These are phyloP conservation scores for Theropithecus gelada DNA, from an alignment of 2,113 vertebrate species.

Conservation along the genomic window DNA sequence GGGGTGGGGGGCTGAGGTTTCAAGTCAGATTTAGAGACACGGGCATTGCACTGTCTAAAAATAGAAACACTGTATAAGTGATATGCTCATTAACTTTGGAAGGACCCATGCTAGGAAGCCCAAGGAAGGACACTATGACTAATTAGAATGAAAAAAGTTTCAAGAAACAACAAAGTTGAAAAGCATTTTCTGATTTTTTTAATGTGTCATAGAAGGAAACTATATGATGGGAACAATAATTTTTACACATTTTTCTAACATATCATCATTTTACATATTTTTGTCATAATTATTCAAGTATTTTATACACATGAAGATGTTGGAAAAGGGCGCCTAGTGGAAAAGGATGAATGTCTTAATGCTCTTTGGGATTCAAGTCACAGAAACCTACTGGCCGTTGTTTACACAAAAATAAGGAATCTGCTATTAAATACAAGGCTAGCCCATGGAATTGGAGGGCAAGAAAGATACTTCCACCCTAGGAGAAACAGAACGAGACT, in stretches of 20 bases:
- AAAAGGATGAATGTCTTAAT: neutral
- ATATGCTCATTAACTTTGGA: neutral
- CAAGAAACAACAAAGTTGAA: constrained; percentile 39
- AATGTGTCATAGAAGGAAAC: neutral
- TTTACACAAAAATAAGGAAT: neutral
- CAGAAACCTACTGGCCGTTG: neutral
- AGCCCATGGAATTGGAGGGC: neutral
- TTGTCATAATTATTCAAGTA: neutral
- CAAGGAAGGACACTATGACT: neutral
- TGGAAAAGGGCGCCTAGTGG: fast-evolving
- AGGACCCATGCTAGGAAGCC: neutral
- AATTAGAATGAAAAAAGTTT: constrained; percentile 35
- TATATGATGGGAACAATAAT: neutral
- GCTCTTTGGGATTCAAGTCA: neutral
- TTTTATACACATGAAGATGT: neutral
- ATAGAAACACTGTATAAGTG: neutral
- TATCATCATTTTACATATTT: neutral
- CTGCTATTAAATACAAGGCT: neutral
- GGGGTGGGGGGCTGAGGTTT: neutral
- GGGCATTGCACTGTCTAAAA: constrained; percentile 7
- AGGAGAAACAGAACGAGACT: neutral
- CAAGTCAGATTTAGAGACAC: neutral
- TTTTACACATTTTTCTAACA: neutral
- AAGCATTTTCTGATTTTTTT: neutral
- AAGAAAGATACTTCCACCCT: neutral